Base-by-base conservation (phyloP, 2,888 invertebrate genomes). In the Neria commutata region DNA sequence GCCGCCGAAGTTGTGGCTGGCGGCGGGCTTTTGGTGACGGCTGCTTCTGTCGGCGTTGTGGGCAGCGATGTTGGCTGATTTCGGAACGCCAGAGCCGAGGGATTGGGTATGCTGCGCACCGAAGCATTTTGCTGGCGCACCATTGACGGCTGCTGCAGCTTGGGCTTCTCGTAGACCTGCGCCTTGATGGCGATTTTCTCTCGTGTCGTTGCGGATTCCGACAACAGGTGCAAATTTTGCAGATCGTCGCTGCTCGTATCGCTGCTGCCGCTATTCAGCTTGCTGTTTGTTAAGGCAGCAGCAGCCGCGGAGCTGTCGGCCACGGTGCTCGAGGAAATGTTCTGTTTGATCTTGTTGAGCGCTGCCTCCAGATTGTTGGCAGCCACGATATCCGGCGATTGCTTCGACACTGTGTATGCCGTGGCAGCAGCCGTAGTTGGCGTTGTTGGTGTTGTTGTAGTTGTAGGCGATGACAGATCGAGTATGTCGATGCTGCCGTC, bases 101-200 rank as follows among this genome's bases (percentile, higher is more conserved):
- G 87, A 77, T 88, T 87, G 4, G 88, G 87, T 63, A 88, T 88
- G 67, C 86, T 87, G 42, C 88, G 80, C 24, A 88, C 86, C 21
- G 84, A 85, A 58, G 87, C 86, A 71, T 87, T 88, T 62, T 82
- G 82, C 16, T 80, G 82, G 14, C 73, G 84, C 17, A 80, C 71
- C 58, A 77, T 60, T 10, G 74, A 63, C 53, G 69, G 71, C 47
- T 65, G 65, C 54, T 73, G 74, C 50, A 73, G 67, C 66, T 79
- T 78, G 4, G 74, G 81, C 46, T 84, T 83, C 65, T 84, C 84
- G 64, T 83, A 83, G n/a, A 84, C 60, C 19, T 62, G 61, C n/a
- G 70, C 60, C 57, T 74, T 75, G 17, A 80, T 79, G 34, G 78
- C 73, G 54, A 81, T 76, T 66, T 81, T 81, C 56, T 81, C 81